These are phyloP conservation scores for Antheraea pernyi DNA, from an alignment of 1,140 invertebrate genomes.

Conservation along the genomic window DNA sequence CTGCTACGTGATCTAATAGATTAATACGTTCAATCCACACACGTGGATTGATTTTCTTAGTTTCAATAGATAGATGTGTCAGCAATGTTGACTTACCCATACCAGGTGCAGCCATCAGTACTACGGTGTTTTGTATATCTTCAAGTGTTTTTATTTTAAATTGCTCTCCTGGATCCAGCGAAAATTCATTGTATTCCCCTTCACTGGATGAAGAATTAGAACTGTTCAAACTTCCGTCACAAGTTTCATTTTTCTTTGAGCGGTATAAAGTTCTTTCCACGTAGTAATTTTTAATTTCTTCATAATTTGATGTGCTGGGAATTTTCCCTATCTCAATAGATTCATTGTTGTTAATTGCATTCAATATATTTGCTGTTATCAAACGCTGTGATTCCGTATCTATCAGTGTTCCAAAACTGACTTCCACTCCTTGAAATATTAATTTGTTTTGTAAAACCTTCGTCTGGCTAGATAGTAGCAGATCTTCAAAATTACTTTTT, in stretches of 20 bases:
- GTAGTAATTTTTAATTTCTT: conserved; percentile 19
- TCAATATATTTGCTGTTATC: conserved; percentile 8
- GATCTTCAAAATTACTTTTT: background rate
- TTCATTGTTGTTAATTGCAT: conserved; percentile 10
- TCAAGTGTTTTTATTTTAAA: background rate
- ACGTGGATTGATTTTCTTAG: background rate
- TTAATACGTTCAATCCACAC: conserved; percentile 16
- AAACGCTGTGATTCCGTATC: background rate
- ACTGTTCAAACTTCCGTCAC: background rate
- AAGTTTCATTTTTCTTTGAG: background rate
- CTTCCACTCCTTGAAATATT: conserved; percentile 14
- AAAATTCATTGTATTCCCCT: background rate
- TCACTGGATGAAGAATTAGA: background rate
- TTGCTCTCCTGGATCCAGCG: background rate
- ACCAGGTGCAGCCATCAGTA: conserved; percentile 11
- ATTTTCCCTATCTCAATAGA: conserved; percentile 2
- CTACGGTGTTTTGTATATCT: conserved; percentile 3
- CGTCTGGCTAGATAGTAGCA: conserved; percentile 7
- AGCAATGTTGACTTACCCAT: conserved; percentile 21
- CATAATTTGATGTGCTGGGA: conserved; percentile 10
- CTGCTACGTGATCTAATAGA: conserved; percentile 7
- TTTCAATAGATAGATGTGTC: conserved; percentile 15
- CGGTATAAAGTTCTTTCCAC: conserved; percentile 1
- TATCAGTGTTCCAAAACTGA: conserved; percentile 5
- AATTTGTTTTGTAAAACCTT: conserved; percentile 9